Percentiles rank a stretch among this genome's conserved stretches.
Conservation (phyloP, 2,797 vertebrate genomes). For the Clarias fuscus region DNA sequence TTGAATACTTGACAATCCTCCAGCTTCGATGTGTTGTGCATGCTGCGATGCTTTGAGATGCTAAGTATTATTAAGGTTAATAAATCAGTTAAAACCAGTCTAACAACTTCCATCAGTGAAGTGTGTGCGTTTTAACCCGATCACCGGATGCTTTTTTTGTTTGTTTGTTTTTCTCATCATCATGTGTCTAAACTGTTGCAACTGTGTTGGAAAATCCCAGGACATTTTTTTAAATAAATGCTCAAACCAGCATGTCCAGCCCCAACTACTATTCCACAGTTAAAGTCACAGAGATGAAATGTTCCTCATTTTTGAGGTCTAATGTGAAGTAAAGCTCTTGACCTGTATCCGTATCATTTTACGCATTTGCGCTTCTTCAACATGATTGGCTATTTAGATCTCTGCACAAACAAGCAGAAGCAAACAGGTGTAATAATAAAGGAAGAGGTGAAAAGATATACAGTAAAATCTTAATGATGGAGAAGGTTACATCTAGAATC, state of each 20-base stretch:
- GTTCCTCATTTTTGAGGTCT: neutral
- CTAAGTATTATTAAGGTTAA: neutral
- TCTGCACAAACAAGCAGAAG: neutral
- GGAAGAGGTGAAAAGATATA: too few relatives aligned
- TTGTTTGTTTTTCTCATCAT: neutral
- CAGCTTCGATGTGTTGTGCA: neutral
- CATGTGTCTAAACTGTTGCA: neutral
- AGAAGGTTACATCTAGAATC: neutral
- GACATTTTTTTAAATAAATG: neutral
- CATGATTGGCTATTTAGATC: neutral
- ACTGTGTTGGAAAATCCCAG: neutral
- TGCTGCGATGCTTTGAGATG: neutral
- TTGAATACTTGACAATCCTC: too few relatives aligned
- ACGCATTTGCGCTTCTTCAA: neutral
- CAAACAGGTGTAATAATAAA: too few relatives aligned
- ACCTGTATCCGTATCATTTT: neutral
- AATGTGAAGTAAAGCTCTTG: neutral
- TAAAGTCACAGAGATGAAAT: neutral
- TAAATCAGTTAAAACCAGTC: neutral
- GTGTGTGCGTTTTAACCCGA: neutral
- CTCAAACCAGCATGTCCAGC: neutral
- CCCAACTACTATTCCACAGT: neutral
- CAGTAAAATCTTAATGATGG: neutral
- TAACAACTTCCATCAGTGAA: neutral
- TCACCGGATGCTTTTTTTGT: neutral